Base-by-base conservation (phyloP, 2,888 invertebrate genomes). In the Dorcus hopei region DNA sequence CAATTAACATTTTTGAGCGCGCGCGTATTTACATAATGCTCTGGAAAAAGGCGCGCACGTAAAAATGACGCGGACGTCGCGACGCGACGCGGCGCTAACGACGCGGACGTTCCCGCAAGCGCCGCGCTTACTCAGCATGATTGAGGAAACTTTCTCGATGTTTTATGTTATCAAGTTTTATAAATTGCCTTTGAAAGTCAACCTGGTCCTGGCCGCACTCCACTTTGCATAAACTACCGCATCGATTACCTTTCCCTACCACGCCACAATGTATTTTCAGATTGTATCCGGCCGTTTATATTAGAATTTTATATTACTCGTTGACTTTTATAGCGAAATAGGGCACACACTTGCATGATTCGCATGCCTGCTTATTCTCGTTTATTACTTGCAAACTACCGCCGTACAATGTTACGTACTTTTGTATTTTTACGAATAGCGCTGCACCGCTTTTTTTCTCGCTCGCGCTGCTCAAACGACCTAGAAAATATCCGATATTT, bases 211-310 rank as follows among this genome's bases (percentile, higher is more conserved):
- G 61, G 60, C 61, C 66, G 65, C 65, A 65, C 65, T 61, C 71
- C 74, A 74, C 73, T 76, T 75, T 76, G 74, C 74, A 76, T 75
- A 76, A 74, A 74, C 73, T 72, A 68, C 63, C 60, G 68, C 75
- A 76, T 76, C 75, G 76, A 76, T 76, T 76, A 75, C 38, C 75
- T 70, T 66, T 59, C 63, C 65, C 69, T 64, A 66, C 68, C 70
- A 72, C 68, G 71, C 72, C 74, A 73, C 74, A 70, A 72, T 72
- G 75, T 76, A 76, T 76, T 75, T 75, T 72, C 76, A 74, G 76
- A 76, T 76, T 74, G 76, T 76, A 75, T 75, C 75, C 74, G 73
- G 74, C 69, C 74, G 75, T 75, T 76, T 75, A 75, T 76, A 76
- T 76, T 76, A 76, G 74, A 76, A 75, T 76, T 76, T 76, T 75